A percentile compares a stretch with the other conserved stretches of the same genome.
phyloP scores from a whole-genome alignment of 1,140 invertebrate genomes.

The Pinna nobilis region DNA sequence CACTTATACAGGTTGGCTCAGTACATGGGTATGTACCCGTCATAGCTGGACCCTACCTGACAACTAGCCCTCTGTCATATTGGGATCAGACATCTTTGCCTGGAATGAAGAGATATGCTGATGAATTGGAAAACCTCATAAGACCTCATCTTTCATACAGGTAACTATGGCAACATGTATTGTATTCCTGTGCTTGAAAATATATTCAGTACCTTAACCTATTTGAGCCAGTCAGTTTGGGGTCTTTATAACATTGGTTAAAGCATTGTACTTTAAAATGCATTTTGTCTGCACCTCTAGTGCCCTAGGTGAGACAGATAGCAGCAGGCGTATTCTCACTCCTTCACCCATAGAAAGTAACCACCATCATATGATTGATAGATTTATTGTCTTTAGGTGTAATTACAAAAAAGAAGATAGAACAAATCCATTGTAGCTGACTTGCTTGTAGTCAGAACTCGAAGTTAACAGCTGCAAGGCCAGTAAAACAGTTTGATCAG shows the following conservation, averaged over 20 bases:
- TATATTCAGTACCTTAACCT: neutral
- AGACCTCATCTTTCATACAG: slow-evolving; percentile 57
- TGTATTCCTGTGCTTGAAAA: neutral
- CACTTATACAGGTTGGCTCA: slow-evolving; percentile 49
- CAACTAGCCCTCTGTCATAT: slow-evolving; percentile 46
- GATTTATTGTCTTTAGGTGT: too few species aligned
- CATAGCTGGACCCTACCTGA: slow-evolving; percentile 50
- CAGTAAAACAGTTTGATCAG: too few species aligned
- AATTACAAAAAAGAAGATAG: too few species aligned
- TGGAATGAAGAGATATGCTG: slow-evolving; percentile 57
- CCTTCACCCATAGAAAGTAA: neutral
- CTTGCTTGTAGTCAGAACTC: too few species aligned
- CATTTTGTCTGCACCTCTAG: neutral
- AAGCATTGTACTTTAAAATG: neutral
- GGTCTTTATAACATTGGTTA: neutral
- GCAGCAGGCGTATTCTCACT: neutral
- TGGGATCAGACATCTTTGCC: slow-evolving; percentile 54
- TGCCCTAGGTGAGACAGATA: neutral
- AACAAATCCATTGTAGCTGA: too few species aligned
- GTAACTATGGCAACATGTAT: slow-evolving; percentile 21
- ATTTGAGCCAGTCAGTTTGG: neutral
- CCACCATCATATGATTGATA: too few species aligned
- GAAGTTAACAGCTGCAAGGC: too few species aligned
- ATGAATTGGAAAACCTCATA: slow-evolving; percentile 49
- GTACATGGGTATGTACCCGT: slow-evolving; percentile 63